A percentile compares a stretch with the other conserved stretches of the same genome.
Conservation (phyloP, 2,113 vertebrate species). For the Trogon surrucura region DNA sequence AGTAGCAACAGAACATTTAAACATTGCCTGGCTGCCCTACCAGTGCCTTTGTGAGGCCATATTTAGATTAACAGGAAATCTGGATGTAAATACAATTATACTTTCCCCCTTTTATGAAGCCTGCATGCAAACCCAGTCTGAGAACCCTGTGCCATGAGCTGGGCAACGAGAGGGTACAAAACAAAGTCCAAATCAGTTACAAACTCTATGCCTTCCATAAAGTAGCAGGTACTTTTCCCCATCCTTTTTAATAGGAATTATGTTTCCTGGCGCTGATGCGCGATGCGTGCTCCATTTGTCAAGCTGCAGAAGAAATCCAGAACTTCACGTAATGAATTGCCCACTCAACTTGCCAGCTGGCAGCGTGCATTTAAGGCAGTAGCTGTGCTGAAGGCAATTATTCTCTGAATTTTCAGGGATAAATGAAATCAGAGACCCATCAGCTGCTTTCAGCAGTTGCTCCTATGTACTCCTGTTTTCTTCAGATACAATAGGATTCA, state of each 20-base stretch:
- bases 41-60: not conserved
- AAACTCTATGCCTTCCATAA: not conserved
- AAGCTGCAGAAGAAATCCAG: not conserved
- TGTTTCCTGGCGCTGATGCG: not conserved
- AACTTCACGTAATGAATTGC: not conserved
- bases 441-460: not conserved
- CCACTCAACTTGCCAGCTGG: not conserved
- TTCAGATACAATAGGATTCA: not conserved
- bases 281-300: rapidly evolving
- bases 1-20: not conserved
- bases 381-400: not conserved
- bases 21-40: rapidly evolving
- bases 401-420: not conserved
- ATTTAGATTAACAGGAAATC: not conserved
- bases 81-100: not conserved
- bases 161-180: not conserved
- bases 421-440: not conserved
- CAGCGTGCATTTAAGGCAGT: not conserved
- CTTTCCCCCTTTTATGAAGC: not conserved
- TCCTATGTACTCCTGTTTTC: not conserved
- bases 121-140: not conserved
- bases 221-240: not conserved
- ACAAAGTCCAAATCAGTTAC: not conserved
- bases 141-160: not conserved
- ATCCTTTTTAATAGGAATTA: not conserved